Evolutionary conservation across 2,113 vertebrate genomes (phyloP).

Genomic region (Hyla sarda): DNA sequence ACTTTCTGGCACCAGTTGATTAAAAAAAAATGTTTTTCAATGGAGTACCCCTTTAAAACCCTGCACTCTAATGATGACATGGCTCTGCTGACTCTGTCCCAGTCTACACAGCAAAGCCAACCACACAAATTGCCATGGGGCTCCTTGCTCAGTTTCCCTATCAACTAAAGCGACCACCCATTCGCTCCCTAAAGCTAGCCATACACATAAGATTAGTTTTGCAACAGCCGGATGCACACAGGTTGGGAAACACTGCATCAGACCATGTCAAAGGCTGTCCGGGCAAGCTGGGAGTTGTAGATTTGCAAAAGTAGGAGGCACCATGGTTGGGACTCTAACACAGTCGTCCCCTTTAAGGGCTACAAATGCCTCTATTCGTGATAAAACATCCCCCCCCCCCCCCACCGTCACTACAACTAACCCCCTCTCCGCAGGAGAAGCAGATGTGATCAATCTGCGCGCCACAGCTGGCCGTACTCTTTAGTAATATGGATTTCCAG

Average conservation of each 20-base stretch:
- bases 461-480: neutral
- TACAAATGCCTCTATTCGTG: neutral
- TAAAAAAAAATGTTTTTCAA: no score
- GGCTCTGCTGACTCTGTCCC: neutral
- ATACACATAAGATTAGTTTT: no score
- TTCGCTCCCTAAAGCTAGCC: no score
- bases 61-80: neutral
- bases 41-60: no score
- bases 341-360: neutral
- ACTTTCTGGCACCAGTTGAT: no score
- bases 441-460: conserved; percentile 28
- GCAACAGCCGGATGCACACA: no score
- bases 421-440: neutral
- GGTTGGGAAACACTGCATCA: no score
- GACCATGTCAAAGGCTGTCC: no score
- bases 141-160: neutral
- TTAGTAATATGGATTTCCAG: conserved; percentile 23
- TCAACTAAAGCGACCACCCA: no score
- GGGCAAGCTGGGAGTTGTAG: no score
- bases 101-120: neutral
- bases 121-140: neutral
- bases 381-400: neutral
- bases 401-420: neutral
- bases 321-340: neutral
- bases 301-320: no score